A percentile compares a stretch with the other conserved stretches of the same genome.
Evolutionary conservation across 2,797 vertebrate genomes (phyloP).

Genomic region (Cossypha polioptera): DNA sequence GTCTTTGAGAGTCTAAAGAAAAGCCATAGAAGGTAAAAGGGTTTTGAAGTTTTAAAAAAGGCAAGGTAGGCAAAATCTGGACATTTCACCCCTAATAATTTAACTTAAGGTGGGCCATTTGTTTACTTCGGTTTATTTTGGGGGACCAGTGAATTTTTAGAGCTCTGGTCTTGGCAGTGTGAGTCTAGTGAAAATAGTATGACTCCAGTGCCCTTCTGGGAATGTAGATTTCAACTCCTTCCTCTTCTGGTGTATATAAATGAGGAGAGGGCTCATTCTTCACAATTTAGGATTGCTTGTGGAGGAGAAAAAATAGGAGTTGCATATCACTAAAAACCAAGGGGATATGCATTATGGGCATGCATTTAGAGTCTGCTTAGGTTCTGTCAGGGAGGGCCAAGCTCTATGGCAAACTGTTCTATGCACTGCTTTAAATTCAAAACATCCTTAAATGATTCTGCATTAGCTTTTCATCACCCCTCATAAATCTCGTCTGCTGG

Average conservation of each 20-base stretch:
- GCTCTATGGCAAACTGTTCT: background rate
- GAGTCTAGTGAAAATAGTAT: background rate
- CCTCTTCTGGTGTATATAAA: background rate
- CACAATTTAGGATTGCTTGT: background rate
- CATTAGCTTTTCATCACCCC: background rate
- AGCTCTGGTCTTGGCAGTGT: background rate
- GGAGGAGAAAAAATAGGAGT: background rate
- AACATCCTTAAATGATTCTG: background rate
- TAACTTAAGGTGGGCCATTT: background rate
- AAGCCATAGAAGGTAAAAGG: background rate
- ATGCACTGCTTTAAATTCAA: background rate
- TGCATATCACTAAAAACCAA: fast-evolving
- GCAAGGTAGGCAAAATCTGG: background rate
- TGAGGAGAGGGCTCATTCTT: background rate
- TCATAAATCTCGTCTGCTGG: background rate
- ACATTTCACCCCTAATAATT: background rate
- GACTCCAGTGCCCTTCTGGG: background rate
- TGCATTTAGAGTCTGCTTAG: background rate
- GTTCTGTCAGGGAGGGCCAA: background rate
- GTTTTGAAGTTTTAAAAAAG: background rate
- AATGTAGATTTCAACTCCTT: background rate
- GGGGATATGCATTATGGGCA: fast-evolving
- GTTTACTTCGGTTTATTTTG: background rate
- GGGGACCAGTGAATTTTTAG: background rate
- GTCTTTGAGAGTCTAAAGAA: background rate